phyloP scores from a whole-genome alignment of 2,888 invertebrate genomes.

The Anthoptus insignis region DNA sequence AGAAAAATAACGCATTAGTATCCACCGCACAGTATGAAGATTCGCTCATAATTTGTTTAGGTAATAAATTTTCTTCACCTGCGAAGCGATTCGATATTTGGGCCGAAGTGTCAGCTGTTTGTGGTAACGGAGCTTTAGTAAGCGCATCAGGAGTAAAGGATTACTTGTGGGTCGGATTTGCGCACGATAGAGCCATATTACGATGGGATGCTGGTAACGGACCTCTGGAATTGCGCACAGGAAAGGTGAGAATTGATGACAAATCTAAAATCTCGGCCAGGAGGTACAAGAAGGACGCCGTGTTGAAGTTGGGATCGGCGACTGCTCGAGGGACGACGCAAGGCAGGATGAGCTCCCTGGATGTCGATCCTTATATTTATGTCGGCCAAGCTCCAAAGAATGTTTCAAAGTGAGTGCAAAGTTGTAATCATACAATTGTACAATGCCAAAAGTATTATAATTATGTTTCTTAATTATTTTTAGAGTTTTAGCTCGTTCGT shows the following conservation, averaged over 20 bases:
- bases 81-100: conserved; percentile 80
- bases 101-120: conserved; percentile 79
- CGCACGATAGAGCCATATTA: conserved; percentile 69
- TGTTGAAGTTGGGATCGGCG: conserved; percentile 71
- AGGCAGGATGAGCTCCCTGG: conserved; percentile 77
- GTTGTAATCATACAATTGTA: background rate
- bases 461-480: too few species aligned
- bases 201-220: conserved; percentile 80
- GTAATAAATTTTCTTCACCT: too few species aligned
- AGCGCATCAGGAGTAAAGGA: conserved; percentile 76
- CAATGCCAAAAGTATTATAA: too few species aligned
- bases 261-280: conserved; percentile 74
- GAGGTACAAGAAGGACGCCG: conserved; percentile 77
- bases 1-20: too few species aligned
- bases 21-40: too few species aligned
- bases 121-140: conserved; percentile 72
- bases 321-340: conserved; percentile 70
- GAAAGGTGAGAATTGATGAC: conserved; percentile 71
- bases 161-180: conserved; percentile 80
- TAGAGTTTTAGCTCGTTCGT: too few species aligned
- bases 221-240: conserved; percentile 69
- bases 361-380: conserved; percentile 75
- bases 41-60: too few species aligned
- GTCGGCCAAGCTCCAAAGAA: conserved; percentile 77
- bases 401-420: conserved; percentile 73